A percentile compares a stretch with the other conserved stretches of the same genome.
Evolutionary conservation across 2,888 invertebrate species (phyloP).

Genomic region (Osedax fenrisi): DNA sequence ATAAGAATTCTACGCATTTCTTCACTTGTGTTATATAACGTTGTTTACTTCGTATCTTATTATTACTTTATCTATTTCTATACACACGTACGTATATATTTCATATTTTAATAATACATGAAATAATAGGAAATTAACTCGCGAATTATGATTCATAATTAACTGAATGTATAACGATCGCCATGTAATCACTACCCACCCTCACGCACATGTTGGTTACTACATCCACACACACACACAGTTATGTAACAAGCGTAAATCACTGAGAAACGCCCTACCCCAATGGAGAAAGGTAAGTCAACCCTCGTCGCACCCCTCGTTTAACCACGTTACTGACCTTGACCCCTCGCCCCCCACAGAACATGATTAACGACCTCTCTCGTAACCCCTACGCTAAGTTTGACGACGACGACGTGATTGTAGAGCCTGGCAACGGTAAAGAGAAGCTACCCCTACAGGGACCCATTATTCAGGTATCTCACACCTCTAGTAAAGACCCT

Average conservation of each 20-base stretch:
- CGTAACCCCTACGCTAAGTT: background rate
- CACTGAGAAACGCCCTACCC: background rate
- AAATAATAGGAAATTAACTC: too few relatives aligned
- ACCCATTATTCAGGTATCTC: background rate
- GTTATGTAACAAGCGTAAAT: background rate
- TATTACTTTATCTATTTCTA: too few relatives aligned
- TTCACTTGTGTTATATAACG: too few relatives aligned
- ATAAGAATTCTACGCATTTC: too few relatives aligned
- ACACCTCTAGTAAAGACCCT: too few relatives aligned
- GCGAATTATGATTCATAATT: too few relatives aligned
- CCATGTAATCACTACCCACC: background rate
- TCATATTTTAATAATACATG: too few relatives aligned
- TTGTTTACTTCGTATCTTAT: too few relatives aligned
- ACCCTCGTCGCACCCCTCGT: too few relatives aligned
- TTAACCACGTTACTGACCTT: background rate
- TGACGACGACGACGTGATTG: background rate
- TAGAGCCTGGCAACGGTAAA: background rate
- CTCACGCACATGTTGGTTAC: background rate
- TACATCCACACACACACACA: background rate
- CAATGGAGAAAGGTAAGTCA: background rate
- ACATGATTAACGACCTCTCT: background rate
- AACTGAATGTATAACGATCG: background rate
- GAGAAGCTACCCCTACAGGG: background rate
- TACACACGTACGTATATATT: too few relatives aligned
- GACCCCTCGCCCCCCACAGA: too few relatives aligned